Evolutionary conservation across 2,797 vertebrate species (phyloP).

Genomic region (Choloepus didactylus): DNA sequence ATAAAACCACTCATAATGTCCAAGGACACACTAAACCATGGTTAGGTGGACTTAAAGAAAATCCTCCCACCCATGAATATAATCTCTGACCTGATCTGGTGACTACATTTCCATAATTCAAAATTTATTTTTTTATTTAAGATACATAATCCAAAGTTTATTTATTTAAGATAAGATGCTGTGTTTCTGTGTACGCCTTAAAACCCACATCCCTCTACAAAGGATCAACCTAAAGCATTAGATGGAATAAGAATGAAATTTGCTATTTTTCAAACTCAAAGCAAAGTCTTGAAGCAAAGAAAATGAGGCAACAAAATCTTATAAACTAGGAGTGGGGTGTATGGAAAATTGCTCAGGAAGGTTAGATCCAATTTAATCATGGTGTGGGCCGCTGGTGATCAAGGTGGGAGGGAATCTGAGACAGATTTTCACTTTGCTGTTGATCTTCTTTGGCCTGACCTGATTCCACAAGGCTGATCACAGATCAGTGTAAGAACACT

Average conservation of each 20-base stretch:
- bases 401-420: not conserved
- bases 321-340: not conserved
- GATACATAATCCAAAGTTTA: not conserved
- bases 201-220: not conserved
- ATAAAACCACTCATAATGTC: not conserved
- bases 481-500: not conserved
- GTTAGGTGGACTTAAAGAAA: not conserved
- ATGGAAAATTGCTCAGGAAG: not conserved
- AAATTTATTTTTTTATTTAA: too few relatives aligned
- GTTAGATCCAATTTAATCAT: not conserved
- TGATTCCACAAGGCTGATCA: not conserved
- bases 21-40: not conserved
- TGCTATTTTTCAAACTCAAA: not conserved
- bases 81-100: not conserved
- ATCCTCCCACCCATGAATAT: not conserved
- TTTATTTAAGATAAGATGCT: slow-evolving; percentile 5
- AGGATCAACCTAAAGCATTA: not conserved
- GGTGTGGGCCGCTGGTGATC: not conserved
- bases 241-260: not conserved
- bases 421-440: not conserved
- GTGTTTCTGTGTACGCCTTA: not conserved
- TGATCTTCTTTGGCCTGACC: not conserved
- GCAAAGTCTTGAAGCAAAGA: slow-evolving; percentile 14
- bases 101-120: not conserved
- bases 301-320: not conserved